Evolutionary conservation across 2,888 invertebrate species (phyloP).

Genomic region (Zygothrica quintamaculata): DNA sequence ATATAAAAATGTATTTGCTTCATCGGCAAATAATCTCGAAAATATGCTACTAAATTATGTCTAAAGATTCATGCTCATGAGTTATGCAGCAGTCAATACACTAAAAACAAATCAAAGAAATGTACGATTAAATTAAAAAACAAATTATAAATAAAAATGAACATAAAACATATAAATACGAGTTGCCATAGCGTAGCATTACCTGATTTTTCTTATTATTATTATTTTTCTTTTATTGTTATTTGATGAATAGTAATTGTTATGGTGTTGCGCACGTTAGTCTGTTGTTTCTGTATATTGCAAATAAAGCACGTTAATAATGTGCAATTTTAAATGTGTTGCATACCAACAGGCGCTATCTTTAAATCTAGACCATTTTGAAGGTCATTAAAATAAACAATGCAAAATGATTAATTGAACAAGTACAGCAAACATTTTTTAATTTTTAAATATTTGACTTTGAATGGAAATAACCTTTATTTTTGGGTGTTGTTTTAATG

Average conservation of each 20-base stretch:
- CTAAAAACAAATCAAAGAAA: conserved; percentile 41
- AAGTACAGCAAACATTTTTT: no score
- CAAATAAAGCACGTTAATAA: no score
- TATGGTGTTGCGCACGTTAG: conserved; percentile 12
- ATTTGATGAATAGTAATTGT: conserved; percentile 27
- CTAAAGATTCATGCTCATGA: conserved; percentile 33
- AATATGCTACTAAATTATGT: conserved; percentile 30
- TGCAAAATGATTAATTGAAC: no score
- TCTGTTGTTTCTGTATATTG: neutral
- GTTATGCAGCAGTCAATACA: conserved; percentile 40
- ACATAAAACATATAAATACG: conserved; percentile 33
- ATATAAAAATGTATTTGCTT: no score
- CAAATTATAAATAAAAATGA: conserved; percentile 10
- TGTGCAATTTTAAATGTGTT: conserved; percentile 12
- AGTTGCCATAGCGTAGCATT: conserved; percentile 11
- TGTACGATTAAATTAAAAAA: conserved; percentile 26
- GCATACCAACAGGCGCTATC: no score
- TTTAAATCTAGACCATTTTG: conserved; percentile 7
- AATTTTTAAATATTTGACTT: no score
- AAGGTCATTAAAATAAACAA: neutral
- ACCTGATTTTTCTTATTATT: conserved; percentile 13
- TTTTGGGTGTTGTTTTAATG: no score
- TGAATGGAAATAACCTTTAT: no score
- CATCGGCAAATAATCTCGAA: conserved; percentile 47
- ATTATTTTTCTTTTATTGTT: no score